These are phyloP conservation scores for Kryptolebias ocellatus DNA, from an alignment of 2,797 vertebrate species.

Conservation along the genomic window DNA sequence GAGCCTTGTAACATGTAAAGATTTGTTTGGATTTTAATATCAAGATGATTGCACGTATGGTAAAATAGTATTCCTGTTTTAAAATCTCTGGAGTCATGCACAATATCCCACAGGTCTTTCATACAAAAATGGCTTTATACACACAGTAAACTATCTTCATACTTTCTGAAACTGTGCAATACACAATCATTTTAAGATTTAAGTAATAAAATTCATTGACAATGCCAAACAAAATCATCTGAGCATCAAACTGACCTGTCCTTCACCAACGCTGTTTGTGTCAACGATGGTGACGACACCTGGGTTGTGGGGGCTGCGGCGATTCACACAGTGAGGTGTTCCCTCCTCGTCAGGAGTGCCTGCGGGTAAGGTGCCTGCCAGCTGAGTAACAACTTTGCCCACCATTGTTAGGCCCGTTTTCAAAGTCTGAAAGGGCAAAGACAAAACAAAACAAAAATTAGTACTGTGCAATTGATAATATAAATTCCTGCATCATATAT, in stretches of 20 bases:
- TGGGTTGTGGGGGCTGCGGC: constrained; percentile 89
- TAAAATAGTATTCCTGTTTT: no score
- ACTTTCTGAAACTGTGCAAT: no score
- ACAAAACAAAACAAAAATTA: neutral
- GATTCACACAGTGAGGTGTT: constrained; percentile 84
- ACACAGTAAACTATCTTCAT: no score
- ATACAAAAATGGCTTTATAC: no score
- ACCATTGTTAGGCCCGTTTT: constrained; percentile 98
- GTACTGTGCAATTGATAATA: neutral
- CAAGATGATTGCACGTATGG: no score
- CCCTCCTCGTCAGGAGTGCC: constrained; percentile 90
- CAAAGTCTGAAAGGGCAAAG: constrained; percentile 82
- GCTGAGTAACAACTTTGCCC: constrained; percentile 96
- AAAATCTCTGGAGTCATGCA: no score
- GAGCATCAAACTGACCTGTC: constrained; percentile 86
- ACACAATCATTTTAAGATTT: no score
- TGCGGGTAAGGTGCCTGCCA: constrained; percentile 91
- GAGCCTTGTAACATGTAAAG: no score
- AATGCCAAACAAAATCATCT: constrained; percentile 3
- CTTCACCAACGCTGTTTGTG: constrained; percentile 91
- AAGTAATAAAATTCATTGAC: no score
- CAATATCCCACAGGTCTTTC: no score
- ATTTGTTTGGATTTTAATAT: no score
- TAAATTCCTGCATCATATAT: neutral
- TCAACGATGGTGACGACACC: constrained; percentile 97